A percentile compares a stretch with the other conserved stretches of the same genome.
phyloP scores from a whole-genome alignment of 2,113 vertebrate genomes.

The Muscicapa adusta region DNA sequence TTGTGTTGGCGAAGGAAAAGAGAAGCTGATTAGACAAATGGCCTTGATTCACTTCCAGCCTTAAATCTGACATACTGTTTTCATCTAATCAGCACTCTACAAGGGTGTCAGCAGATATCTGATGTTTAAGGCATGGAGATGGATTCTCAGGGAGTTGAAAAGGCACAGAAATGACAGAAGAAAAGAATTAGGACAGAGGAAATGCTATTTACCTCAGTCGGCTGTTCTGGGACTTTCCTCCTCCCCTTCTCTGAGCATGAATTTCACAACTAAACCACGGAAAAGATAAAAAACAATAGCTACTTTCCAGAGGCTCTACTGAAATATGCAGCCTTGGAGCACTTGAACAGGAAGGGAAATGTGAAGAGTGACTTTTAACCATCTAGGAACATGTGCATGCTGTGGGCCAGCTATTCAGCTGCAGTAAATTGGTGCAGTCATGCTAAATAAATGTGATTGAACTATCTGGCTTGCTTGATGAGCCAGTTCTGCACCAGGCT shows the following conservation, averaged over 20 bases:
- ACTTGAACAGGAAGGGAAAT: neutral
- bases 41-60: neutral
- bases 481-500: neutral
- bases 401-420: neutral
- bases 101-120: neutral
- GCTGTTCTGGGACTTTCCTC: neutral
- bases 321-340: neutral
- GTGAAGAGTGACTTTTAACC: neutral
- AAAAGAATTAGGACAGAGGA: neutral
- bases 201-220: neutral
- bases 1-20: neutral
- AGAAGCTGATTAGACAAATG: neutral
- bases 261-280: slow-evolving; percentile 17
- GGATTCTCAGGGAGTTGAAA: neutral
- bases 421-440: neutral
- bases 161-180: neutral
- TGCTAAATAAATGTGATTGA: neutral
- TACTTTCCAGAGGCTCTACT: neutral
- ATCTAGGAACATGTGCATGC: neutral
- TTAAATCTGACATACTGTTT: neutral
- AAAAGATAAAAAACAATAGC: slow-evolving; percentile 10
- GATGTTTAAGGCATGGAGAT: neutral
- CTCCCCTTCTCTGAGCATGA: neutral
- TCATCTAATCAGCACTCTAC: neutral
- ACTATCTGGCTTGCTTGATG: neutral